Conservation (phyloP, 2,888 invertebrate genomes). For the Microctonus hyperodae region DNA sequence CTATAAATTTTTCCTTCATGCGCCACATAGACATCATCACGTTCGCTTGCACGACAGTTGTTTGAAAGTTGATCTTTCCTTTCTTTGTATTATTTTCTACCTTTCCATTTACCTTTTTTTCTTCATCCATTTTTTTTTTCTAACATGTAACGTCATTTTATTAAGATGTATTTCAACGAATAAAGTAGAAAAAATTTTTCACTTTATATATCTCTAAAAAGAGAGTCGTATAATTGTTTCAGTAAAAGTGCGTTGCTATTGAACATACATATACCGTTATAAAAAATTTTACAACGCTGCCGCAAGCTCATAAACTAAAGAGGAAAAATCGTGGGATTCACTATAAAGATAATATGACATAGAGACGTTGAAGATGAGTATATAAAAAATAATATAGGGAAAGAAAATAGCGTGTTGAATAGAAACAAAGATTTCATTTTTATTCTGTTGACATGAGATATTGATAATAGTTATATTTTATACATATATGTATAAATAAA, state of each 20-base stretch:
- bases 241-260: background rate
- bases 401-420: background rate
- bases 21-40: slow-evolving; percentile 3
- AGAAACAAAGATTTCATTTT: background rate
- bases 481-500: background rate
- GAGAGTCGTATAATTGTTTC: slow-evolving; percentile 1
- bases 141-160: background rate
- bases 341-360: background rate
- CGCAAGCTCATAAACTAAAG: background rate
- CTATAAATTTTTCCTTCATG: slow-evolving; percentile 13
- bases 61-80: slow-evolving; percentile 13
- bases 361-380: no score
- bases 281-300: slow-evolving; percentile 15
- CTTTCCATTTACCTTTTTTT: no score
- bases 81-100: no score
- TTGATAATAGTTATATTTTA: no score
- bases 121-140: background rate
- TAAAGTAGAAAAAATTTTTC: no score
- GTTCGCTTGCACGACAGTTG: background rate
- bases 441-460: background rate
- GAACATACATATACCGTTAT: background rate
- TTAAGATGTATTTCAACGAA: background rate
- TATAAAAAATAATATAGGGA: background rate
- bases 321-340: background rate
- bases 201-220: no score